Base-by-base conservation (phyloP, 2,888 invertebrate genomes). In the Eupithecia dodoneata region DNA sequence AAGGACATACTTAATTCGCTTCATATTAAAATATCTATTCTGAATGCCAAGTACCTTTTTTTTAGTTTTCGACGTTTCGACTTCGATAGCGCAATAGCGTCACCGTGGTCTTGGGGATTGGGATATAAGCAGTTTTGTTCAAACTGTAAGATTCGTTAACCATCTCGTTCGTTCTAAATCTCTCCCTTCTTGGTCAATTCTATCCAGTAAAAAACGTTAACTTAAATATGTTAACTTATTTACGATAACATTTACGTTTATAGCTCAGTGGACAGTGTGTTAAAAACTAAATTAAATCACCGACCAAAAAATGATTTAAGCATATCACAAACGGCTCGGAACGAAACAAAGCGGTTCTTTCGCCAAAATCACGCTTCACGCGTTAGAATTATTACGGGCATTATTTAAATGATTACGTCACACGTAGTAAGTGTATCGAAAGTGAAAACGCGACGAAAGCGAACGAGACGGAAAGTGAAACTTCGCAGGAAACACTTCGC, bases 381-480 rank as follows among this genome's bases (percentile, higher is more conserved):
- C 65, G 72, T 76, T 79, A 76, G 72, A 79, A 78, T 79, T 78
- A 76, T 77, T 66, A 80, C 79, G 76, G 76, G 69, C 59, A 76
- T 76, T 78, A 78, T 79, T 80, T 77, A 75, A 76, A 79, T 73
- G 72, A 79, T 80, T 81, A 80, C 79, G 74, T 79, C 79, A 80
- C 66, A 49, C 52, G 73, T 59, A 74, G 72, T 66, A 81, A 79
- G 78, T 80, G 77, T 79, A 80, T 82, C 79, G 82, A 83, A 83
- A 83, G 83, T 83, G 83, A 83, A 59, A 83, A 83, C 81, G 74
- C 76, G 77, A 76, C 79, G 83, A 81, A 81, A 81, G 83, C 74
- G 79, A 78, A 74, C 65, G 63, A 76, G 74, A 42, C 81, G 80
- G 82, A 83, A 83, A 83, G 84, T 81, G 84, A 84, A 84, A 84